phyloP scores from a whole-genome alignment of 1,140 invertebrate species.

The Solenopsis invicta region DNA sequence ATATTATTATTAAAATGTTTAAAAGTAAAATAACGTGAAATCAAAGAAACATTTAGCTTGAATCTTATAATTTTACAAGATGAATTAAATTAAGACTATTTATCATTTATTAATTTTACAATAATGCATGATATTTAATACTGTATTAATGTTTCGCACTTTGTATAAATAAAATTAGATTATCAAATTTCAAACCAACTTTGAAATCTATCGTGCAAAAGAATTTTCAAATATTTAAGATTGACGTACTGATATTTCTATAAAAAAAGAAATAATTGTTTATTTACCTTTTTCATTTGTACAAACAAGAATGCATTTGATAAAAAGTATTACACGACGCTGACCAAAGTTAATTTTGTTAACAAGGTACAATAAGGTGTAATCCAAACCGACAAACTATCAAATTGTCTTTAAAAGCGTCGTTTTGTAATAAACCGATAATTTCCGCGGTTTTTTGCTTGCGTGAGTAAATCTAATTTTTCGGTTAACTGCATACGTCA shows the following conservation, averaged over 20 bases:
- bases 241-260: not conserved
- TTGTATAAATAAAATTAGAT: not conserved
- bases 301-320: not conserved
- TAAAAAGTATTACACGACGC: not conserved
- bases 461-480: slow-evolving; percentile 53
- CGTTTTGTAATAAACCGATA: slow-evolving; percentile 36
- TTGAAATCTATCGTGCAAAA: not conserved
- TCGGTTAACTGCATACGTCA: slow-evolving; percentile 6
- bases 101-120: not conserved
- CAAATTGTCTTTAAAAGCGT: not conserved
- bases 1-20: not conserved
- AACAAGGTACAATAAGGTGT: not conserved
- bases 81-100: not conserved
- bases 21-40: not conserved
- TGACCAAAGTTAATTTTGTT: slow-evolving; percentile 5
- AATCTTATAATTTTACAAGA: not conserved
- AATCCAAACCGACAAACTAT: not conserved
- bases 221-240: not conserved
- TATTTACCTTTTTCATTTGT: not conserved
- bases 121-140: not conserved
- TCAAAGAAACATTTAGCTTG: not conserved
- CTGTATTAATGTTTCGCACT: not conserved
- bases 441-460: slow-evolving; percentile 50
- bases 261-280: not conserved
- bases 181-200: not conserved